Evolutionary conservation across 2,113 vertebrate species (phyloP).

Genomic region (Pseudorasbora parva): DNA sequence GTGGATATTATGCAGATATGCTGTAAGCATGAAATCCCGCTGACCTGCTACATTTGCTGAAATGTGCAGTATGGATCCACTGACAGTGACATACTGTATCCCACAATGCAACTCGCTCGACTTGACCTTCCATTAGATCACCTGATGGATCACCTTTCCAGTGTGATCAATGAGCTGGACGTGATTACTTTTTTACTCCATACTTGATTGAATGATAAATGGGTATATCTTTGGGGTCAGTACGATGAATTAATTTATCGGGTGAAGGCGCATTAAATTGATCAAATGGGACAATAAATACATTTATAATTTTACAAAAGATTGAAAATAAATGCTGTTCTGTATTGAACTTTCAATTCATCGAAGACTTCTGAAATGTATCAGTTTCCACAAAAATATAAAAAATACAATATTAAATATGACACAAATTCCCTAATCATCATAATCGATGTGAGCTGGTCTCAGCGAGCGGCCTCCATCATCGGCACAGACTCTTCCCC

Average conservation of each 20-base stretch:
- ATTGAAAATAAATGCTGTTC: neutral
- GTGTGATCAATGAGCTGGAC: neutral
- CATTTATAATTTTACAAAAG: neutral
- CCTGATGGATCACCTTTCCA: too few species aligned
- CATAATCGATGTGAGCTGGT: too few species aligned
- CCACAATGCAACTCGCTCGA: neutral
- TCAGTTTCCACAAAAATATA: neutral
- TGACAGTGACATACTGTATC: neutral
- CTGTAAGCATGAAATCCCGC: neutral
- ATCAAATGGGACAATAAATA: neutral
- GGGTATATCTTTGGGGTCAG: too few species aligned
- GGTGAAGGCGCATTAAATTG: neutral
- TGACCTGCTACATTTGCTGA: neutral
- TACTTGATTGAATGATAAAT: neutral
- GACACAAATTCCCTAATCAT: neutral
- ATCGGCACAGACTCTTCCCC: slow-evolving; percentile 35
- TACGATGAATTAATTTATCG: neutral
- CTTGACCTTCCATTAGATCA: neutral
- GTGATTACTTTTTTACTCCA: neutral
- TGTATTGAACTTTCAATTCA: neutral
- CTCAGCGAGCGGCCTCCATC: neutral
- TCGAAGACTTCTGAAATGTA: too few species aligned
- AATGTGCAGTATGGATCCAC: neutral
- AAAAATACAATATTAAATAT: too few species aligned
- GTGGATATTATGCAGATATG: neutral